A percentile compares a stretch with the other conserved stretches of the same genome.
Conservation (phyloP, 2,113 vertebrate genomes). For the Eulacestoma nigropectus region DNA sequence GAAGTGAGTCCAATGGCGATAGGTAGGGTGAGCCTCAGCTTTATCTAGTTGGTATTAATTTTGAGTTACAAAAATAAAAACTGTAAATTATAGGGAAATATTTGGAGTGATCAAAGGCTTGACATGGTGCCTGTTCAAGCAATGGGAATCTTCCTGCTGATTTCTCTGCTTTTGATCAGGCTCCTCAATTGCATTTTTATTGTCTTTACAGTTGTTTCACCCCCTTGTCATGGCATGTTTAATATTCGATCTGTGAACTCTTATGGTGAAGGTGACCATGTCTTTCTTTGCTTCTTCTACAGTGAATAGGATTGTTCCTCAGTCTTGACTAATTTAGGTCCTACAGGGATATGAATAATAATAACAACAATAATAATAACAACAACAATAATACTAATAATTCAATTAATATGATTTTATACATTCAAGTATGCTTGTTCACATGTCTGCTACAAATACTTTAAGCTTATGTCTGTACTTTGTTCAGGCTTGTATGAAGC, state of each 20-base stretch:
- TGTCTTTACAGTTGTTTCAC: neutral
- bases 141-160: neutral
- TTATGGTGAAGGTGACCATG: neutral
- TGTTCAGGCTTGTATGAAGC: neutral
- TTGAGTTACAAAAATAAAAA: neutral
- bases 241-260: neutral
- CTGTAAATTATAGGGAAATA: neutral
- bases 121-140: neutral
- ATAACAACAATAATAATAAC: neutral
- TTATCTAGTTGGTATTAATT: neutral
- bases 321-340: neutral
- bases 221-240: neutral
- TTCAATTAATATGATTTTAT: neutral
- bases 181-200: neutral
- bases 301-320: neutral
- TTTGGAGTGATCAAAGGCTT: neutral
- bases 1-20: accelerated
- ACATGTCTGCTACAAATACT: neutral
- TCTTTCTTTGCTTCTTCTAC: neutral
- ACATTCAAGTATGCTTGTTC: neutral
- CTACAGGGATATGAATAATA: neutral
- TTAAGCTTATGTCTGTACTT: neutral
- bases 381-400: neutral
- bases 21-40: neutral
- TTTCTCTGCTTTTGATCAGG: neutral